These are phyloP conservation scores for Lonchura striata DNA, from an alignment of 2,113 vertebrate species.

Conservation along the genomic window DNA sequence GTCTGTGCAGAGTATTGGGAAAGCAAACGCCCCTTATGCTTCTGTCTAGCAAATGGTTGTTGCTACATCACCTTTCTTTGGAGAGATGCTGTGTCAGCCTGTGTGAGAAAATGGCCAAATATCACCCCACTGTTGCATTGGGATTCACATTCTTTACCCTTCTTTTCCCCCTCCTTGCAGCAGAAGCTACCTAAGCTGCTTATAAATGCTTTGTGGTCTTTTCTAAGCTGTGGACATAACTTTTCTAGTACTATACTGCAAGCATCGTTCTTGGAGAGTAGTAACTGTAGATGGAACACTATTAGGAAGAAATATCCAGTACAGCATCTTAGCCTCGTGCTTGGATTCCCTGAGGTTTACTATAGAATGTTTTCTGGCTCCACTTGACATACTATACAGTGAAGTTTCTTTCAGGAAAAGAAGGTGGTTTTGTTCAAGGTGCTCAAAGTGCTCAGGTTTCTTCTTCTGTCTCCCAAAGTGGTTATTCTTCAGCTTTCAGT, in stretches of 20 bases:
- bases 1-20: background rate
- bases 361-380: background rate
- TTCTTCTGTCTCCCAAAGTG: background rate
- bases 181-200: background rate
- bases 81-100: background rate
- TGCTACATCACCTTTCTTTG: background rate
- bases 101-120: background rate
- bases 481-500: background rate
- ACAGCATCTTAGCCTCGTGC: background rate
- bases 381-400: background rate
- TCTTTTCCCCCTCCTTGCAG: background rate
- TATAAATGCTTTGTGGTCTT: background rate
- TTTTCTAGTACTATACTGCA: background rate
- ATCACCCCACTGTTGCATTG: background rate
- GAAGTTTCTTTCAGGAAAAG: background rate
- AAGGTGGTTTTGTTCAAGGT: background rate
- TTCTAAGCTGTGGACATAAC: background rate
- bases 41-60: background rate
- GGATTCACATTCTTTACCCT: background rate
- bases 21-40: accelerated
- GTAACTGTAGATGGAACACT: background rate
- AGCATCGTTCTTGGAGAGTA: background rate
- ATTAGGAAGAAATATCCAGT: background rate
- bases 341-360: background rate
- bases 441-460: background rate